These are phyloP conservation scores for Schizopygopsis pylzovi DNA, from an alignment of 2,797 vertebrate species.

Conservation along the genomic window DNA sequence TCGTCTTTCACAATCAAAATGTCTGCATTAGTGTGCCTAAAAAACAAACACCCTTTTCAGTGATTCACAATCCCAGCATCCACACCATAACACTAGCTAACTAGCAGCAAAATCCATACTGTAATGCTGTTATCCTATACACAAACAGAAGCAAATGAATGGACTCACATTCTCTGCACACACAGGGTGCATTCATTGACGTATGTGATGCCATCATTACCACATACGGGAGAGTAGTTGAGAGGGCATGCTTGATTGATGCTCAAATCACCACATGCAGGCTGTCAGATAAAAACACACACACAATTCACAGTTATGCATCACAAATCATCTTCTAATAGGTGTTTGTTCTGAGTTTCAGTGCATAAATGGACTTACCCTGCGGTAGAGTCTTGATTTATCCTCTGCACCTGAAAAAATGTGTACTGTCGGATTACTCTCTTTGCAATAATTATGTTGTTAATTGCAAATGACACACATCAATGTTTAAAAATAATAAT, in stretches of 20 bases:
- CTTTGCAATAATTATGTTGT: background rate
- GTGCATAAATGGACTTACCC: constrained; percentile 60
- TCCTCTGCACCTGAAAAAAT: constrained; percentile 65
- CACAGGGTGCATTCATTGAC: constrained; percentile 80
- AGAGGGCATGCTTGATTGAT: constrained; percentile 70
- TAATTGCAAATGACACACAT: background rate
- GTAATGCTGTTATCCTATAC: background rate
- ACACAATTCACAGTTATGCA: background rate
- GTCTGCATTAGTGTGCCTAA: constrained; percentile 69
- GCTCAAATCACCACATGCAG: constrained; percentile 64
- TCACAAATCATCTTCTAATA: background rate
- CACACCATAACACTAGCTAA: background rate
- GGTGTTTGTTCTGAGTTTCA: background rate
- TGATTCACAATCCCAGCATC: background rate
- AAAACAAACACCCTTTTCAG: constrained; percentile 27
- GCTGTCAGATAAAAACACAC: constrained; percentile 62
- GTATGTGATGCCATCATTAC: constrained; percentile 76
- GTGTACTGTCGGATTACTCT: background rate
- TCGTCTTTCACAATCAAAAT: constrained; percentile 69
- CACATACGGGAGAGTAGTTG: constrained; percentile 77
- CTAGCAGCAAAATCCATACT: background rate
- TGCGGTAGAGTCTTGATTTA: constrained; percentile 63
- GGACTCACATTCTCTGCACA: constrained; percentile 66
- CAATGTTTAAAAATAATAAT: background rate
- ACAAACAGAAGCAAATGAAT: background rate